phyloP scores from a whole-genome alignment of 2,797 vertebrate species.

The Tokudaia tokunoshimensis region DNA sequence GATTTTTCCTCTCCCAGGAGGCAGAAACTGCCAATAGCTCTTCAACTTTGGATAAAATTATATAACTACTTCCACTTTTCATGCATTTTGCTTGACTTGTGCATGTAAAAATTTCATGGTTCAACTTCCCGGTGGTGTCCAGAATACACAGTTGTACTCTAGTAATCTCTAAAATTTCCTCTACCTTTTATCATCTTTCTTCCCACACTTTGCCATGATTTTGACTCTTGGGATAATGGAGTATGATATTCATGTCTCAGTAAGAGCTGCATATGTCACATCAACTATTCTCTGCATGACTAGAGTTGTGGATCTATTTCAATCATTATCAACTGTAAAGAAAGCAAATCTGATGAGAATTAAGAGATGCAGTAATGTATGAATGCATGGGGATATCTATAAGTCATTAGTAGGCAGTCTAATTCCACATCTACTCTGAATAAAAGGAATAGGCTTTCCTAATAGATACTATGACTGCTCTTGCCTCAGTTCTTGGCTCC shows the following conservation, averaged over 20 bases:
- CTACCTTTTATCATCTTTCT: background rate
- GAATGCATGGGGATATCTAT: background rate
- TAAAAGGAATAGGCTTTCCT: background rate
- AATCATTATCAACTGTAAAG: background rate
- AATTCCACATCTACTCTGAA: background rate
- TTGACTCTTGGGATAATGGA: background rate
- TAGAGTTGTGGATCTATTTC: background rate
- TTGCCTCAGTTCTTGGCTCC: background rate
- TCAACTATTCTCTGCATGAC: too few species aligned
- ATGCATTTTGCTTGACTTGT: background rate
- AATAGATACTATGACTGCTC: too few species aligned
- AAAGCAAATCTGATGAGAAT: background rate
- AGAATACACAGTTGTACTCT: background rate
- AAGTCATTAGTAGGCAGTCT: background rate
- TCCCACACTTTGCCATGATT: background rate
- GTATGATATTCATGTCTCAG: background rate
- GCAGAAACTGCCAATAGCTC: background rate
- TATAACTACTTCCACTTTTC: background rate
- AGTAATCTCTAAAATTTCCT: background rate
- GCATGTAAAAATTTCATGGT: background rate
- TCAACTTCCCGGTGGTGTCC: too few species aligned
- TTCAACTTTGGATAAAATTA: background rate
- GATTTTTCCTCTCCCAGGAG: background rate
- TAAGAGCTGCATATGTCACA: background rate
- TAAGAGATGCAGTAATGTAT: background rate